Evolutionary conservation across 2,113 vertebrate species (phyloP), one percentile per base, ranked within the genome.

Genomic region (Eulemur macaco): DNA sequence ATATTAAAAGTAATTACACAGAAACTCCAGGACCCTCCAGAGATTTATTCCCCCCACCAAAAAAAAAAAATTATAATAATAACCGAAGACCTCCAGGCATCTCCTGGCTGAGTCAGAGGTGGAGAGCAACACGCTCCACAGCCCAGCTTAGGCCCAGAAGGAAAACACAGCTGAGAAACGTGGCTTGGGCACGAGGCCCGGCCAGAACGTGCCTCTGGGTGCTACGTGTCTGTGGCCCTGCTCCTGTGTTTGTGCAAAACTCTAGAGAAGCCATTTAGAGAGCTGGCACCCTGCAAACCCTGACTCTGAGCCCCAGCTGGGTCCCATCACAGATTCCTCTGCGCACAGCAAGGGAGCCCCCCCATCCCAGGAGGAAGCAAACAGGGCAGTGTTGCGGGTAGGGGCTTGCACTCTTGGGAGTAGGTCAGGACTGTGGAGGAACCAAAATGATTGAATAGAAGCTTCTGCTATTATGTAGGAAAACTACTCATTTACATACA

Each of bases 211-310:
- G 52, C 78, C 81, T 13, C 81, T 66, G 9, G 34, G 63, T 73
- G 81, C 54, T 29, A 2, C 42, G 7, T 34, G 42, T 81, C 50
- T 82, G 92, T 15, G 31, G 6, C 50, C 42, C 21, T 25, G 6
- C 29, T 86, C 66, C 86, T 84, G 56, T 71, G 56, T 52, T 94
- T 78, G 11, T 88, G 54, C 56, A 93, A 92, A 97, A 64, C 96
- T 81, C 56, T 69, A 86, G 91, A 89, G 95, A 91, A 95, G n/a
- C 80, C 63, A 34, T 13, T 91, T n/a, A 76, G 21, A 56, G 83
- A 80, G 45, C 77, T 95, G 97, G 94, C 96, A 92, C 77, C 3
- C 78, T 64, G 95, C 96, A 97, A 95, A 91, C 37, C 76, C 73
- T 2, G 1, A 31, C 87, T 71, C 5, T 54, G 92, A 88, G 42